Conservation (phyloP, 2,113 vertebrate genomes). For the Benitochromis conjunctus region DNA sequence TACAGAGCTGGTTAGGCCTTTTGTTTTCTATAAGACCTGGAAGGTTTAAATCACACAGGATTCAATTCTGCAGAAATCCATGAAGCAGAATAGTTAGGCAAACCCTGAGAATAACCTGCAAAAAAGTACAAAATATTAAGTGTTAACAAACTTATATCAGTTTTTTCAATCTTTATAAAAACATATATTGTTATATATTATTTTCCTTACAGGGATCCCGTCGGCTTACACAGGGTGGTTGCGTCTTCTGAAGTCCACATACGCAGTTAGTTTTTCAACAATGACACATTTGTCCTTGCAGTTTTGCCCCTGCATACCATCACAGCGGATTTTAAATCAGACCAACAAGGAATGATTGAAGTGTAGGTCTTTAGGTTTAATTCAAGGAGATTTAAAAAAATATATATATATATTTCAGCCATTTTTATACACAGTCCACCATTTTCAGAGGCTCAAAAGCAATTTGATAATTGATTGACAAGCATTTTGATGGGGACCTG, state of each 20-base stretch:
- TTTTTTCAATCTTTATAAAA: not conserved
- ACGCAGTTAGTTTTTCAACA: not conserved
- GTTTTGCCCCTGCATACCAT: not conserved
- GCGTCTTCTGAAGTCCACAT: not conserved
- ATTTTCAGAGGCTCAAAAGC: not conserved
- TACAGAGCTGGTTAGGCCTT: not conserved
- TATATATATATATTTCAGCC: not conserved
- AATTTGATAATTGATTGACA: not conserved
- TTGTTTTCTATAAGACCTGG: not conserved
- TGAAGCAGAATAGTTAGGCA: not conserved
- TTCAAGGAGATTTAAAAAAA: not conserved
- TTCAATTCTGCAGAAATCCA: not conserved
- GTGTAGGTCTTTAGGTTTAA: not conserved
- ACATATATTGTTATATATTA: rapidly evolving
- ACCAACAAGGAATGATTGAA: not conserved
- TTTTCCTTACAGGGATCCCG: not conserved
- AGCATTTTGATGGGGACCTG: not conserved
- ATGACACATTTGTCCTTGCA: not conserved
- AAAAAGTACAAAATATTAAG: not conserved
- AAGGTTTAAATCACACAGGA: not conserved
- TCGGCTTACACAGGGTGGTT: not conserved
- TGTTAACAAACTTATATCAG: not conserved
- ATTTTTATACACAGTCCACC: not conserved
- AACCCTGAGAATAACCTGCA: not conserved
- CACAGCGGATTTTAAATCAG: not conserved